Conservation (phyloP, 2,113 vertebrate species). For the Ammodytes dubius region DNA sequence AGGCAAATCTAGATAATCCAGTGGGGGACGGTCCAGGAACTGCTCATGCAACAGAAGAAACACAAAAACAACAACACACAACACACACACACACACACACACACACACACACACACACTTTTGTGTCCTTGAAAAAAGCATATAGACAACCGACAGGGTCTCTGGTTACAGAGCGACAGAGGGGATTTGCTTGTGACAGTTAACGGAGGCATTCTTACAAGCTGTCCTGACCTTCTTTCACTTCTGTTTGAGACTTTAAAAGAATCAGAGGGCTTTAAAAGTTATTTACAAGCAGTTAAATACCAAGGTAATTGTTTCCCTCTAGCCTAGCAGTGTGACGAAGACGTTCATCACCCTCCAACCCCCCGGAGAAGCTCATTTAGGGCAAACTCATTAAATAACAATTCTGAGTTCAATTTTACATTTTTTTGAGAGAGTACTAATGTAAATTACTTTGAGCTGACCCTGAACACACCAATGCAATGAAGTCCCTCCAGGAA, state of each 20-base stretch:
- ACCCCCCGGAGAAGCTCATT: neutral
- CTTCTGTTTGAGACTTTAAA: neutral
- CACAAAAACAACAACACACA: slow-evolving; percentile 1
- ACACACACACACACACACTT: slow-evolving; percentile 11
- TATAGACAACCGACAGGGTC: slow-evolving; percentile 44
- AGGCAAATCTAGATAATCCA: slow-evolving; percentile 32
- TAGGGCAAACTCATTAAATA: neutral
- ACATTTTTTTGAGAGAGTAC: neutral
- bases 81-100: slow-evolving; percentile 8
- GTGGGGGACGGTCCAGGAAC: neutral
- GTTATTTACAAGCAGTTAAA: slow-evolving; percentile 9
- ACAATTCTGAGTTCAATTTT: neutral
- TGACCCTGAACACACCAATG: neutral
- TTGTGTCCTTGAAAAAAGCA: slow-evolving; percentile 44
- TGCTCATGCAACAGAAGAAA: neutral
- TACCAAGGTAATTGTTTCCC: neutral
- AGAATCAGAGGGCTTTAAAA: neutral
- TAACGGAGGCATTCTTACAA: slow-evolving; percentile 10
- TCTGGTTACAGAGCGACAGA: slow-evolving; percentile 32
- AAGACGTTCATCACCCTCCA: neutral
- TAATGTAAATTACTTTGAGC: neutral
- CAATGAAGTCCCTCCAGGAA: neutral
- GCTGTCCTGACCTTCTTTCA: neutral
- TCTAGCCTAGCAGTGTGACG: neutral
- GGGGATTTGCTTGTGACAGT: slow-evolving; percentile 20